Percentiles rank a stretch among this genome's conserved stretches.
These are phyloP conservation scores for Bombylius major DNA, from an alignment of 2,888 invertebrate genomes.

Conservation along the genomic window DNA sequence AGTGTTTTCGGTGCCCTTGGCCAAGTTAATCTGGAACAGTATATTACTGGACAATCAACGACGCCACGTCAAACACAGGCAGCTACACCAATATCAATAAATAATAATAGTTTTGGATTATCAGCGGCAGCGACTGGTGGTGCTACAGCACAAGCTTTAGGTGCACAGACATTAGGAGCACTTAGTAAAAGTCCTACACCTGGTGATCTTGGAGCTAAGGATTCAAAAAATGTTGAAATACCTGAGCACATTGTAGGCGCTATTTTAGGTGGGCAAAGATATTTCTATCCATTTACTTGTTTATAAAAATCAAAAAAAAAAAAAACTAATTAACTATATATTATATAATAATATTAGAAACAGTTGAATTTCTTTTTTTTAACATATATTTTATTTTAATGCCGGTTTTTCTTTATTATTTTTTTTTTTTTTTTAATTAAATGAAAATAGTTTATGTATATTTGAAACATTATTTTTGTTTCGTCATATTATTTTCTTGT, in stretches of 20 bases:
- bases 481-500: too few species aligned
- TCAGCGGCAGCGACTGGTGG: conserved; percentile 42
- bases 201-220: conserved; percentile 63
- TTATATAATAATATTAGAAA: neutral
- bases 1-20: conserved; percentile 79
- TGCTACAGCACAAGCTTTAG: conserved; percentile 43
- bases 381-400: neutral
- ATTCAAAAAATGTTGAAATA: conserved; percentile 86
- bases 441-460: too few species aligned
- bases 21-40: conserved; percentile 51
- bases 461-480: too few species aligned
- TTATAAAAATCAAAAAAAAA: conserved; percentile 1
- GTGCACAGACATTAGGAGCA: conserved; percentile 51
- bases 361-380: conserved; percentile 1
- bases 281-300: conserved; percentile 33
- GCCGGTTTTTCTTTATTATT: neutral
- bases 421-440: too few species aligned
- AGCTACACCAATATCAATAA: conserved; percentile 62
- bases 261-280: conserved; percentile 63
- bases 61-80: conserved; percentile 48
- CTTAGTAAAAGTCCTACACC: conserved; percentile 73
- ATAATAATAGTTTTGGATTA: conserved; percentile 81
- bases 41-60: conserved; percentile 48
- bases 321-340: conserved; percentile 1
- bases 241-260: conserved; percentile 94